A percentile compares a stretch with the other conserved stretches of the same genome.
Evolutionary conservation across 2,797 vertebrate genomes (phyloP).

Genomic region (Anas flavirostris): DNA sequence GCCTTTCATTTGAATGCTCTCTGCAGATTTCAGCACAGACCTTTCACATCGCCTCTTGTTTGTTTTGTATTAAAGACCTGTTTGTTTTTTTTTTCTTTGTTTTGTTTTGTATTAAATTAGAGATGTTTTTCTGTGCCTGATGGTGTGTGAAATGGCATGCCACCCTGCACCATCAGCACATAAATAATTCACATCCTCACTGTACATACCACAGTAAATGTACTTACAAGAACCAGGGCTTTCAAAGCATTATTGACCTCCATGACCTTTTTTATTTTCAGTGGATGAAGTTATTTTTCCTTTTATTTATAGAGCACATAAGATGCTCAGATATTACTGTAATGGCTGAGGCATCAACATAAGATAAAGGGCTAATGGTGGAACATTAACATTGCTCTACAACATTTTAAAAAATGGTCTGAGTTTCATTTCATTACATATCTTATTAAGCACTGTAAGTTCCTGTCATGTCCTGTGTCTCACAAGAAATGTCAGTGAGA

Average conservation of each 20-base stretch:
- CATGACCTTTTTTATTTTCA: neutral
- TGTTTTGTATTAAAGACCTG: neutral
- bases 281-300: neutral
- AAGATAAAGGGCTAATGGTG: neutral
- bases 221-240: neutral
- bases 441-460: neutral
- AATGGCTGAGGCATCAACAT: neutral
- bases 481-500: neutral
- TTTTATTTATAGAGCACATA: neutral
- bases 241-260: neutral
- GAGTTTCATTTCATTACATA: slow-evolving; percentile 9
- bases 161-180: neutral
- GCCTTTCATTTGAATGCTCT: neutral
- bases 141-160: slow-evolving; percentile 28
- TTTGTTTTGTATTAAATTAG: neutral
- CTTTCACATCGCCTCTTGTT: neutral
- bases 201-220: neutral
- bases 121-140: slow-evolving; percentile 8
- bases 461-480: neutral
- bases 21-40: neutral
- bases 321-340: neutral
- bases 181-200: slow-evolving; percentile 30
- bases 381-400: neutral
- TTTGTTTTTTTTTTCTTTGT: accelerated
- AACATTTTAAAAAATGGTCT: neutral